A percentile compares a stretch with the other conserved stretches of the same genome.
These are phyloP conservation scores for Andrena dorsata DNA, from an alignment of 2,888 invertebrate genomes.

Conservation along the genomic window DNA sequence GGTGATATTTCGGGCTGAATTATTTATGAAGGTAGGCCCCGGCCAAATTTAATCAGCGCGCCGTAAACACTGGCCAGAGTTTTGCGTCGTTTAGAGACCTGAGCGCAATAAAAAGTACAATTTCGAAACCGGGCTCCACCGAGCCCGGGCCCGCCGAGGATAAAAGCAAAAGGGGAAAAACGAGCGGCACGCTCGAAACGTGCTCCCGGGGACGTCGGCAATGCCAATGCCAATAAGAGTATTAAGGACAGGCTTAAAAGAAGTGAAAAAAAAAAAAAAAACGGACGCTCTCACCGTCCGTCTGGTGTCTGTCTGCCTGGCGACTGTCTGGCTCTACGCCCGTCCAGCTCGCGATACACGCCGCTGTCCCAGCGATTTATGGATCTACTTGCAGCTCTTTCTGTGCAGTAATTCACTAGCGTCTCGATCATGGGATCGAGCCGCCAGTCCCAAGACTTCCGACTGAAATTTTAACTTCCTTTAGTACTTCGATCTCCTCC, in stretches of 20 bases:
- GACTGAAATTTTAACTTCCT: too few relatives aligned
- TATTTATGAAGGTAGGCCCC: slow-evolving; percentile 38
- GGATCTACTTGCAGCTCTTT: slow-evolving; percentile 38
- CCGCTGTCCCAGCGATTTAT: slow-evolving; percentile 46
- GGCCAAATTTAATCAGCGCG: slow-evolving; percentile 30
- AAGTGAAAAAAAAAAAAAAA: slow-evolving; percentile 65
- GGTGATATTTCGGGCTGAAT: slow-evolving; percentile 31
- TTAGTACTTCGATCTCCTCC: too few relatives aligned
- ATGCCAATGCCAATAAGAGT: slow-evolving; percentile 63
- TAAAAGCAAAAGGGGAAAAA: slow-evolving; percentile 37
- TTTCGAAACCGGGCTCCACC: slow-evolving; percentile 52
- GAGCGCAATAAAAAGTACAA: slow-evolving; percentile 51
- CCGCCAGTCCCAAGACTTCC: background rate
- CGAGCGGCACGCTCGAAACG: slow-evolving; percentile 29
- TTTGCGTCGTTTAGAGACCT: slow-evolving; percentile 16
- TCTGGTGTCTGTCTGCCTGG: slow-evolving; percentile 76
- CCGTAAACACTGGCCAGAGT: slow-evolving; percentile 32
- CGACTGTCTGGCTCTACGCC: slow-evolving; percentile 71
- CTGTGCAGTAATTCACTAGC: slow-evolving; percentile 16
- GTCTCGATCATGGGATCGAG: background rate
- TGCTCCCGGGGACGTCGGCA: slow-evolving; percentile 40
- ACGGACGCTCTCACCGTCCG: slow-evolving; percentile 61
- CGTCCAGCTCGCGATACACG: slow-evolving; percentile 21
- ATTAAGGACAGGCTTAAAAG: slow-evolving; percentile 58
- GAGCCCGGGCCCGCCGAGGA: slow-evolving; percentile 13